These are phyloP conservation scores for Micronycteris hirsuta DNA, from an alignment of 2,113 vertebrate species.

Conservation along the genomic window DNA sequence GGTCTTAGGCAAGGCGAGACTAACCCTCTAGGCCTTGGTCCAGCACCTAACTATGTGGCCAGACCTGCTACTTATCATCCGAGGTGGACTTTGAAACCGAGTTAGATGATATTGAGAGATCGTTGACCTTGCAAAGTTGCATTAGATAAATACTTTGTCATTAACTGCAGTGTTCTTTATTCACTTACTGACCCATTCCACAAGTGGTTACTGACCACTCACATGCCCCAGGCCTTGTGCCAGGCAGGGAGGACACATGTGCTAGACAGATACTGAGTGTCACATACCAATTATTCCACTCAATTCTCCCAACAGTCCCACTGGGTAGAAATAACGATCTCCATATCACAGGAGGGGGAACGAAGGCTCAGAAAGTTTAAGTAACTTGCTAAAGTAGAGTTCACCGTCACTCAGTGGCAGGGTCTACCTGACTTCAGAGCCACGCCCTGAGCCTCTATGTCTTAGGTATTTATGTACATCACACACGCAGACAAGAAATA, in stretches of 20 bases:
- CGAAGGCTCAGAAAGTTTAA: not conserved
- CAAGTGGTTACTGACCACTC: not conserved
- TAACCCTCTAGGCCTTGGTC: not conserved
- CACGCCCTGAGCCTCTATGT: not conserved
- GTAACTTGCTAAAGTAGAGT: not conserved
- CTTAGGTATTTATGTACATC: not conserved
- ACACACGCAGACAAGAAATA: not conserved
- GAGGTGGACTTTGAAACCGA: constrained; percentile 27
- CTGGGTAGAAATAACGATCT: not conserved
- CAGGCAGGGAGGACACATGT: not conserved
- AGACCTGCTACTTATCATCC: not conserved
- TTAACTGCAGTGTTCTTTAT: not conserved
- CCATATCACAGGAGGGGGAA: not conserved
- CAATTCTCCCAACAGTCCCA: not conserved
- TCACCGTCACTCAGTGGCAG: not conserved
- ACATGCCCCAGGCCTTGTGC: not conserved
- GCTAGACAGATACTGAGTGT: not conserved
- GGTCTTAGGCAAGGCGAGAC: not conserved
- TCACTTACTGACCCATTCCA: not conserved
- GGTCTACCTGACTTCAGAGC: not conserved
- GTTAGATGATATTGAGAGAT: not conserved
- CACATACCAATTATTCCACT: not conserved
- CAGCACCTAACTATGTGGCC: not conserved
- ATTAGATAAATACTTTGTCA: not conserved
- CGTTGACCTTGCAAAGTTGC: not conserved